phyloP scores from a whole-genome alignment of 2,797 vertebrate genomes.

The Malurus leucopterus region DNA sequence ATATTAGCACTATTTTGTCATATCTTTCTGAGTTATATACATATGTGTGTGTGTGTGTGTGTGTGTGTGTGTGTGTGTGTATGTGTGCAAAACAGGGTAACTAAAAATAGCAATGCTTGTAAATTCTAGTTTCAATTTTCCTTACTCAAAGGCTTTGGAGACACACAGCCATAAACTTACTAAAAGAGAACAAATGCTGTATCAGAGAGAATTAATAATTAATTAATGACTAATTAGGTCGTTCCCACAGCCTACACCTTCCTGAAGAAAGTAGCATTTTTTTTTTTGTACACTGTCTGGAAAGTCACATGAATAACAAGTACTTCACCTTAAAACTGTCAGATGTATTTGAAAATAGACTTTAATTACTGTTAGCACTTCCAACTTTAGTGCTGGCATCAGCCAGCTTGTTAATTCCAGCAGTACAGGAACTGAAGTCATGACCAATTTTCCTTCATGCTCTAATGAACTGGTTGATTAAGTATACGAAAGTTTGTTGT shows the following conservation, averaged over 20 bases:
- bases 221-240: neutral
- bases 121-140: neutral
- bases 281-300: neutral
- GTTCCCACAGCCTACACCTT: neutral
- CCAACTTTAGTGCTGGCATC: slow-evolving; percentile 48
- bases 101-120: neutral
- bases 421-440: slow-evolving; percentile 43
- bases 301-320: slow-evolving; percentile 34
- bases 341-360: slow-evolving; percentile 56
- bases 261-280: neutral
- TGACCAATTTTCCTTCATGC: slow-evolving; percentile 55
- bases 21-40: neutral
- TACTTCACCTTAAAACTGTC: slow-evolving; percentile 53
- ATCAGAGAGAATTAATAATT: neutral
- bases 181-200: neutral
- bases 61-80: neutral
- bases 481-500: slow-evolving; percentile 32
- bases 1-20: neutral
- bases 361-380: slow-evolving; percentile 63
- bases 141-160: neutral
- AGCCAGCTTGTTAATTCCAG: slow-evolving; percentile 48
- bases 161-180: neutral
- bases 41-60: neutral
- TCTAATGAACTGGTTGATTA: slow-evolving; percentile 39
- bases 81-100: neutral